Percentiles rank a stretch among this genome's conserved stretches.
Conservation (phyloP, 1,140 invertebrate species). For the Gonatopus flavifemur region DNA sequence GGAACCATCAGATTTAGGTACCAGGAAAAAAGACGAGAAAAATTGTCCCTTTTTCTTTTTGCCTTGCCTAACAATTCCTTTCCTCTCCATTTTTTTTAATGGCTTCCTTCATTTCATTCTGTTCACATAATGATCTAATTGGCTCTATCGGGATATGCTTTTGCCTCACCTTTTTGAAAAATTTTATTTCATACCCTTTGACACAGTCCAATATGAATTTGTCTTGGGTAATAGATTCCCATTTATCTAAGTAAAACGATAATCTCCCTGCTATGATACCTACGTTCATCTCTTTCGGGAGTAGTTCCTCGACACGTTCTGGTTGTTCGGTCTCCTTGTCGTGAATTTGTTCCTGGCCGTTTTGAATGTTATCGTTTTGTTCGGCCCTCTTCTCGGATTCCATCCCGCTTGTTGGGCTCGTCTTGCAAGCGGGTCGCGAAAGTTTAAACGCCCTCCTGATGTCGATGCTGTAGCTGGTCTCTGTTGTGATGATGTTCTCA, state of each 20-base stretch:
- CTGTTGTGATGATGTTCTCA: constrained; percentile 10
- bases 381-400: constrained; percentile 4
- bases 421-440: constrained; percentile 6
- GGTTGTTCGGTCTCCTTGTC: constrained; percentile 3
- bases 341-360: neutral
- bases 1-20: constrained; percentile 20
- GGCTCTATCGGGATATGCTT: no score
- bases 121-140: no score
- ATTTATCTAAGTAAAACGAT: constrained; percentile 11
- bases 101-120: no score
- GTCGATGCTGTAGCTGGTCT: neutral
- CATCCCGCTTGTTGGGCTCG: constrained; percentile 11
- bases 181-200: constrained; percentile 17
- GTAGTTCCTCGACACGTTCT: neutral
- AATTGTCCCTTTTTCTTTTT: neutral
- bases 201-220: no score
- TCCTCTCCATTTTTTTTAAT: neutral
- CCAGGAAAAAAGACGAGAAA: constrained; percentile 20
- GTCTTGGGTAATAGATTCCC: constrained; percentile 20
- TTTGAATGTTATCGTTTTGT: neutral
- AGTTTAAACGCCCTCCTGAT: no score
- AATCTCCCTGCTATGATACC: no score
- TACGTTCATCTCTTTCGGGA: no score
- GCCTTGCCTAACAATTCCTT: constrained; percentile 3
- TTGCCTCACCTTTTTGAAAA: no score